Conservation (phyloP, 2,888 invertebrate species). For the Elmis aenea region DNA sequence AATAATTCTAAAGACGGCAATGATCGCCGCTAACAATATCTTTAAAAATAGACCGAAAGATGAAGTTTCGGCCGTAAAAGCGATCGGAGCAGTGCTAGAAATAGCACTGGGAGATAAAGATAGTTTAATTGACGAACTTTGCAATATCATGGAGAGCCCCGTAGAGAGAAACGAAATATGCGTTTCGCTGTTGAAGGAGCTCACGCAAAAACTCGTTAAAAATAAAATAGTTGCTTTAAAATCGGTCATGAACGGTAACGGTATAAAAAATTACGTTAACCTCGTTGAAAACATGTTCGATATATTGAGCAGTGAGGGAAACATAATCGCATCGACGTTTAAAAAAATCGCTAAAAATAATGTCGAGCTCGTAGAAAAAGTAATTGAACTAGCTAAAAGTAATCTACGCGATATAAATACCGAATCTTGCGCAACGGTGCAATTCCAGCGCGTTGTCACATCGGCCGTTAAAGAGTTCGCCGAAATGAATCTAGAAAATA, state of each 20-base stretch:
- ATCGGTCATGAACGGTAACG: constrained; percentile 52
- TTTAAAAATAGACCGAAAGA: constrained; percentile 44
- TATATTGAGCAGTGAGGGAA: constrained; percentile 58
- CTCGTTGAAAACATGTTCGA: constrained; percentile 60
- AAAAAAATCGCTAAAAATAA: constrained; percentile 59
- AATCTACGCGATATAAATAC: constrained; percentile 57
- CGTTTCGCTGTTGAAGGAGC: constrained; percentile 38
- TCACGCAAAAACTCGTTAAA: constrained; percentile 51
- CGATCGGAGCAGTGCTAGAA: constrained; percentile 38
- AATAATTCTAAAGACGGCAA: constrained; percentile 41
- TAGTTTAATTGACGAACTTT: constrained; percentile 35
- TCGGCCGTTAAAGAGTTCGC: constrained; percentile 60
- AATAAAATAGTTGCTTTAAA: constrained; percentile 61
- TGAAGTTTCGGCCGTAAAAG: constrained; percentile 41
- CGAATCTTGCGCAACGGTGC: constrained; percentile 61
- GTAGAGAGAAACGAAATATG: constrained; percentile 41
- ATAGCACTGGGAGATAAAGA: constrained; percentile 36
- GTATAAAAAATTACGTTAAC: constrained; percentile 48
- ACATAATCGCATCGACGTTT: constrained; percentile 59
- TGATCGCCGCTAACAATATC: constrained; percentile 43
- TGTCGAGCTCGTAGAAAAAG: constrained; percentile 55
- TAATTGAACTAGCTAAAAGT: constrained; percentile 57
- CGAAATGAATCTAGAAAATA: constrained; percentile 53
- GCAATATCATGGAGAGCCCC: constrained; percentile 39
- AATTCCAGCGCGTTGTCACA: constrained; percentile 63